Evolutionary conservation across 2,888 invertebrate species (phyloP), one percentile per base, ranked within the genome.

Genomic region (Phengaris alcon): DNA sequence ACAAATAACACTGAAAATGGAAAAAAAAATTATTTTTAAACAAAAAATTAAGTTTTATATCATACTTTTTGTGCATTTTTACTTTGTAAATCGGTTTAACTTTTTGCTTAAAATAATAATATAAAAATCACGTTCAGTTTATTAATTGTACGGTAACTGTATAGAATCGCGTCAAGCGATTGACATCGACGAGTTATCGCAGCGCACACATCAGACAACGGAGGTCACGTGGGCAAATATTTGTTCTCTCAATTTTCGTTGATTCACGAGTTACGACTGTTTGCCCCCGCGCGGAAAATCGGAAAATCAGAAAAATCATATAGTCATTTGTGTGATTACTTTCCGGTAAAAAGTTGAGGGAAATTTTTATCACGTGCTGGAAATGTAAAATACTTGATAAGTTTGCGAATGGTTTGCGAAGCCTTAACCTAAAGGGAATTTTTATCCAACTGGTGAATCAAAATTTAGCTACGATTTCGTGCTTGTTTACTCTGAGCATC

Each of bases 211-310:
- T 77, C 75, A 82, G 82, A 84, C 83, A 83, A 81, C 82, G 81
- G 75, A 76, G 80, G 88, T 89, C 89, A 89, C 89, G 89, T 86
- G 82, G 78, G 82, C 82, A 84, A 89, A 88, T 90, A 89, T 90
- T 90, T 90, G 89, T 90, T 90, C 87, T 89, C 88, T 86, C 88
- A 90, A 91, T 91, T 88, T 90, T 89, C 87, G 86, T 79, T 88
- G 86, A 82, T 88, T 85, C 82, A 68, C 82, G 83, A 35, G 64
- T 64, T 64, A 82, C 77, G 82, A 75, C 68, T 79, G 78, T 78
- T 77, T 78, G 79, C 75, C 74, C 76, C 75, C 76, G 76, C 68
- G 74, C 75, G 70, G 13, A 10, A 68, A 76, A 46, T 59, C 69
- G 75, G 69, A 10, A 44, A 75, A 75, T 68, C 68, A 48, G 55